Conservation (phyloP, 2,888 invertebrate species). For the Diploptera punctata region DNA sequence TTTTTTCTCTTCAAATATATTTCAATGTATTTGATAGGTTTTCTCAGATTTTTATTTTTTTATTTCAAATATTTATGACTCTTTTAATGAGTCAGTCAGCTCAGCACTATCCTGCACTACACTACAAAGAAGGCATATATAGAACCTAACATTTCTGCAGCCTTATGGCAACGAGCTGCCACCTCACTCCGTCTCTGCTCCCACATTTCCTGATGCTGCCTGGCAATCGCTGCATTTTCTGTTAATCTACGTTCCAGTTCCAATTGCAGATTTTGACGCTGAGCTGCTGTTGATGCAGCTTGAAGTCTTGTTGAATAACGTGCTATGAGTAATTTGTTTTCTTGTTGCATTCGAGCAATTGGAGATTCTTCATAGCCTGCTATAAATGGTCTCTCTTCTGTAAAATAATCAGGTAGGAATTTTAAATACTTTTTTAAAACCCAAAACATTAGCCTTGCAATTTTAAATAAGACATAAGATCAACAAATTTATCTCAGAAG, state of each 20-base stretch:
- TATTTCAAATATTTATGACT: too few relatives aligned
- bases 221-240: conserved; percentile 31
- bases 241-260: conserved; percentile 30
- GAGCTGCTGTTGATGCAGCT: conserved; percentile 16
- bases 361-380: conserved; percentile 21
- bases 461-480: too few relatives aligned
- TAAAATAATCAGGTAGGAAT: too few relatives aligned
- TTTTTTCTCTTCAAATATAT: too few relatives aligned
- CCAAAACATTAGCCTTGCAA: too few relatives aligned
- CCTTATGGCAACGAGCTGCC: conserved; percentile 18
- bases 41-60: too few relatives aligned
- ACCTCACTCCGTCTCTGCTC: conserved; percentile 20
- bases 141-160: conserved; percentile 29
- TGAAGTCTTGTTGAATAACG: conserved; percentile 27
- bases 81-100: too few relatives aligned
- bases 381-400: not conserved
- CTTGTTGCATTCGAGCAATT: conserved; percentile 26
- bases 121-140: too few relatives aligned
- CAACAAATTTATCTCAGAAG: too few relatives aligned
- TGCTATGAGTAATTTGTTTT: conserved; percentile 24
- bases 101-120: too few relatives aligned
- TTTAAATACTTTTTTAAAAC: too few relatives aligned
- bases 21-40: too few relatives aligned
- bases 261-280: conserved; percentile 32
- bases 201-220: conserved; percentile 32